These are phyloP conservation scores for Petaurus breviceps DNA, from an alignment of 2,113 vertebrate species.

Conservation along the genomic window DNA sequence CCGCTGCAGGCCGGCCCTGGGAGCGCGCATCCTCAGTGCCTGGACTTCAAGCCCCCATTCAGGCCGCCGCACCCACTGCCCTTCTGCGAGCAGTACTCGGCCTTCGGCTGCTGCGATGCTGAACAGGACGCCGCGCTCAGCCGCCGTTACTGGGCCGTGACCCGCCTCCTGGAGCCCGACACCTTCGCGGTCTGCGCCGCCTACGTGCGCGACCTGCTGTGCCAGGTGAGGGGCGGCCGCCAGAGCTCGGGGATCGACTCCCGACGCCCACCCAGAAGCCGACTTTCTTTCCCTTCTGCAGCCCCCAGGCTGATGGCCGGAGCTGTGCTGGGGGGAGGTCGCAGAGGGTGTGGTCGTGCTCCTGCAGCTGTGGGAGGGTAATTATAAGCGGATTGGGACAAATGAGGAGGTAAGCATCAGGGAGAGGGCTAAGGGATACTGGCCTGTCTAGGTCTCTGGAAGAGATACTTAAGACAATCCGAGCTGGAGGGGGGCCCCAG, in stretches of 20 bases:
- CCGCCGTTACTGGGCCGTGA: conserved; percentile 86
- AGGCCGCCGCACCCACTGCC: conserved; percentile 86
- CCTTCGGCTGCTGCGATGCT: conserved; percentile 93
- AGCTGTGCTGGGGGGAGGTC: not conserved
- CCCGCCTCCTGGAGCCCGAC: conserved; percentile 83
- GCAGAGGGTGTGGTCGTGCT: not conserved
- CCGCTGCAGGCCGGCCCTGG: conserved; percentile 69
- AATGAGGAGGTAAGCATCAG: not conserved
- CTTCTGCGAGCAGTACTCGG: conserved; percentile 91
- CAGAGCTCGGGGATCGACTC: not conserved
- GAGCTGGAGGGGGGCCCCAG: not conserved
- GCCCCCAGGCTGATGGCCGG: fast-evolving
- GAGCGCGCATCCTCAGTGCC: conserved; percentile 91
- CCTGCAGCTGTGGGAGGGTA: not conserved
- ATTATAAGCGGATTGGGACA: not conserved
- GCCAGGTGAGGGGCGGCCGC: conserved; percentile 88
- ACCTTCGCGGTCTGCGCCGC: conserved; percentile 86
- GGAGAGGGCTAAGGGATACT: not conserved
- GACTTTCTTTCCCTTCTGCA: no score
- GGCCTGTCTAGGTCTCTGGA: not conserved
- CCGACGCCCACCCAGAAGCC: not conserved
- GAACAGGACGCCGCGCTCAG: conserved; percentile 88
- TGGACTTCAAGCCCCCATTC: conserved; percentile 98
- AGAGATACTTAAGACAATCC: not conserved
- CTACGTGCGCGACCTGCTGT: conserved; percentile 92